A percentile compares a stretch with the other conserved stretches of the same genome.
Conservation (phyloP, 2,888 invertebrate species). For the Parascotia fuliginaria region DNA sequence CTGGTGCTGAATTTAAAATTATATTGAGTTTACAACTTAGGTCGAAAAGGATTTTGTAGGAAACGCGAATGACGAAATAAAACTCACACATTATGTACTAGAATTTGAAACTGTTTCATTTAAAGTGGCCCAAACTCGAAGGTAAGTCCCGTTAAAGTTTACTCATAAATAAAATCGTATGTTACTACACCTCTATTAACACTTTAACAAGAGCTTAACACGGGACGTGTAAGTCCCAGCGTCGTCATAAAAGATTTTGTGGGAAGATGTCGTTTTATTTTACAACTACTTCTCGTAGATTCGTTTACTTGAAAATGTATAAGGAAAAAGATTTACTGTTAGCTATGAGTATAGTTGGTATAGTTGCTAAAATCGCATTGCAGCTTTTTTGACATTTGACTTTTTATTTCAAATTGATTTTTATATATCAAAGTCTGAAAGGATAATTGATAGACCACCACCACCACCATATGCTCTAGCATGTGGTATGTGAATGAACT, state of each 20-base stretch:
- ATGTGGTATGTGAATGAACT: no score
- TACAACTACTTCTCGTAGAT: not conserved
- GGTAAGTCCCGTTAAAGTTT: constrained; percentile 6
- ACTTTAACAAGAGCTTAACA: constrained; percentile 9
- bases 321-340: no score
- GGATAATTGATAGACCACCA: no score
- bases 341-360: no score
- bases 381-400: no score
- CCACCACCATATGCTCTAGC: no score
- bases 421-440: no score
- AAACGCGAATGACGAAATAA: not conserved
- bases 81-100: not conserved
- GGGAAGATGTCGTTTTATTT: not conserved
- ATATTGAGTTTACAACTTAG: no score
- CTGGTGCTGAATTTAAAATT: no score
- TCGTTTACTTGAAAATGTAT: not conserved
- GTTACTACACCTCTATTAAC: constrained; percentile 19
- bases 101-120: not conserved
- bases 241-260: not conserved
- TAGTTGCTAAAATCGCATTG: no score
- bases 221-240: not conserved
- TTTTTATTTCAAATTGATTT: no score
- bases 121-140: not conserved
- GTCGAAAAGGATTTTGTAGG: not conserved
- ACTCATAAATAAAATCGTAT: constrained; percentile 26